Evolutionary conservation across 2,888 invertebrate species (phyloP).

Genomic region (Ophioninae sp.): DNA sequence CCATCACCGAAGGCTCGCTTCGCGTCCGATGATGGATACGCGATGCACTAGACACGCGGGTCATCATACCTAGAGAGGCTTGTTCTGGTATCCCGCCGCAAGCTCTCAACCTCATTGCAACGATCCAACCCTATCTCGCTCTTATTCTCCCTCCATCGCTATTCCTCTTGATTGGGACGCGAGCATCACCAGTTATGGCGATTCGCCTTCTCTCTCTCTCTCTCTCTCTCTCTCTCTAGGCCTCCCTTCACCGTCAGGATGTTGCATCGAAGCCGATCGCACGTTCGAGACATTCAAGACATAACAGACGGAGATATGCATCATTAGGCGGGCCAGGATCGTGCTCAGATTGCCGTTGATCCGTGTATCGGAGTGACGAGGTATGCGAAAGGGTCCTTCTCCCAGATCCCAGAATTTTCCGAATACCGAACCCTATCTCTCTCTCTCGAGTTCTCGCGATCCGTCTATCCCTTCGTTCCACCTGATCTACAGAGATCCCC

Average conservation of each 20-base stretch:
- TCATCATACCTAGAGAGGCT: conserved; percentile 55
- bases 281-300: conserved; percentile 77
- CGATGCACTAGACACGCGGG: conserved; percentile 49
- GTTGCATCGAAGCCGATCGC: conserved; percentile 55
- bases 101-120: conserved; percentile 79
- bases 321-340: conserved; percentile 73
- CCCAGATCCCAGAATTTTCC: conserved; percentile 69
- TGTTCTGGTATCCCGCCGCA: conserved; percentile 77
- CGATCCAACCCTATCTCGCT: conserved; percentile 49
- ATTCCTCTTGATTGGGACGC: conserved; percentile 50
- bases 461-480: not conserved
- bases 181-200: conserved; percentile 61
- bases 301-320: conserved; percentile 79
- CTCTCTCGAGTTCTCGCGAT: conserved; percentile 1
- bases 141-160: conserved; percentile 44
- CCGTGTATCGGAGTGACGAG: conserved; percentile 67
- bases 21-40: conserved; percentile 38
- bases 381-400: conserved; percentile 73
- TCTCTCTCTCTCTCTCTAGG: conserved; percentile 17
- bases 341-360: conserved; percentile 66
- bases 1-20: not conserved
- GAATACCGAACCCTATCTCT: conserved; percentile 63
- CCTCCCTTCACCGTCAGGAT: conserved; percentile 45
- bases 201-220: conserved; percentile 58
- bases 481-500: not conserved